Evolutionary conservation across 2,797 vertebrate species (phyloP).

Genomic region (Bradypodion pumilum): DNA sequence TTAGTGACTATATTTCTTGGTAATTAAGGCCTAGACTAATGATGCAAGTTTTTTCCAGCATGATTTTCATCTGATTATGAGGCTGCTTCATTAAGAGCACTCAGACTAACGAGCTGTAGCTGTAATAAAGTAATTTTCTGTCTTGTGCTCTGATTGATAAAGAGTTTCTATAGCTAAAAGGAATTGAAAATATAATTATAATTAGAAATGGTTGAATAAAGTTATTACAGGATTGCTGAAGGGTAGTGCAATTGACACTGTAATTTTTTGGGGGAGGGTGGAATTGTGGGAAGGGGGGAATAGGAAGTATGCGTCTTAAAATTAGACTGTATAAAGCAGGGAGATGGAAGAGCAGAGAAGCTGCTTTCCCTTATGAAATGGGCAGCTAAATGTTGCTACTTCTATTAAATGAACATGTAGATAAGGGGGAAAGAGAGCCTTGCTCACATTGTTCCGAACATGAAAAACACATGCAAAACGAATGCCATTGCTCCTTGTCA

Average conservation of each 20-base stretch:
- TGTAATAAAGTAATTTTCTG: slow-evolving; percentile 99
- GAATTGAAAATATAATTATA: slow-evolving; percentile 96
- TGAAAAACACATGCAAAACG: slow-evolving; percentile 77
- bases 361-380: slow-evolving; percentile 78
- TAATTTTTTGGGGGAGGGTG: slow-evolving; percentile 77
- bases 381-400: slow-evolving; percentile 75
- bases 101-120: slow-evolving; percentile 99
- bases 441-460: slow-evolving; percentile 77
- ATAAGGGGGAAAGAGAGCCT: slow-evolving; percentile 79
- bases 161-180: slow-evolving; percentile 93
- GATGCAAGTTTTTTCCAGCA: slow-evolving; percentile 98
- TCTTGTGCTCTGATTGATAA: slow-evolving; percentile 96
- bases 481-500: slow-evolving; percentile 71
- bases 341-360: slow-evolving; percentile 57
- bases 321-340: slow-evolving; percentile 71
- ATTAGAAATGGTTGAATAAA: slow-evolving; percentile 93
- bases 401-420: slow-evolving; percentile 78
- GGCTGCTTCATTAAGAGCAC: slow-evolving; percentile 99
- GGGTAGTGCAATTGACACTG: slow-evolving; percentile 87
- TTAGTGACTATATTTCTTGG: slow-evolving; percentile 95
- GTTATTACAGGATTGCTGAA: slow-evolving; percentile 91
- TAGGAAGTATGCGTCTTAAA: slow-evolving; percentile 80
- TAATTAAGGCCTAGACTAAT: slow-evolving; percentile 99
- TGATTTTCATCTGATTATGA: slow-evolving; percentile 99
- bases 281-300: neutral